A percentile compares a stretch with the other conserved stretches of the same genome.
Evolutionary conservation across 92 coral and sea anemone species (phyloP).

Genomic region (Parazoanthus swiftii): DNA sequence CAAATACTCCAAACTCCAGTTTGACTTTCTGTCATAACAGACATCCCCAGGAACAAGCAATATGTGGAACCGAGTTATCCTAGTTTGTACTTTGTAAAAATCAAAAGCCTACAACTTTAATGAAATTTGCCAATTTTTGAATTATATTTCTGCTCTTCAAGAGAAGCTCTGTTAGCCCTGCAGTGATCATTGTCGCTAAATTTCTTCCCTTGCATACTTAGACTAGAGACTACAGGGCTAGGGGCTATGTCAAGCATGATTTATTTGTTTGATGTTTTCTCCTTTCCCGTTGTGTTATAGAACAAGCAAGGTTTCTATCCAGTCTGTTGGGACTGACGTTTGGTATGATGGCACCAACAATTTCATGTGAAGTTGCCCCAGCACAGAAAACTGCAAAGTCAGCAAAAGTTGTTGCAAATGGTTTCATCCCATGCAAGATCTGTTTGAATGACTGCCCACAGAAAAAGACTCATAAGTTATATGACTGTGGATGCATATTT

Average conservation of each 20-base stretch:
- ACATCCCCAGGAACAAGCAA: no score
- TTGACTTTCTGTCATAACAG: no score
- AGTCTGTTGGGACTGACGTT: neutral
- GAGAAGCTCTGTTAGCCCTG: no score
- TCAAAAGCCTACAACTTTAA: no score
- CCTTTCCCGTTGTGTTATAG: neutral
- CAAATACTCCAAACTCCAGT: no score
- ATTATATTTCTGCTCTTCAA: no score
- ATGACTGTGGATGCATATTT: conserved; percentile 69
- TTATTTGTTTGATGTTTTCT: neutral
- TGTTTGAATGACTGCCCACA: conserved; percentile 65
- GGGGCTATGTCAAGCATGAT: neutral
- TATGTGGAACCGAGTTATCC: no score
- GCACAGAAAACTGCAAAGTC: neutral
- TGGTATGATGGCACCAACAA: conserved; percentile 30
- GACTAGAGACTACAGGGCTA: neutral
- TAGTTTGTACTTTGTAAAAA: no score
- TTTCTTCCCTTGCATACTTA: neutral
- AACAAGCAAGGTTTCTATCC: conserved; percentile 9
- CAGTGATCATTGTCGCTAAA: neutral
- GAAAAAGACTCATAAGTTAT: conserved; percentile 60
- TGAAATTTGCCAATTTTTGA: no score
- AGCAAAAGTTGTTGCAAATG: conserved; percentile 15
- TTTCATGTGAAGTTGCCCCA: conserved; percentile 22
- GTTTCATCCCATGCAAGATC: conserved; percentile 67